A percentile compares a stretch with the other conserved stretches of the same genome.
phyloP scores from a whole-genome alignment of 2,888 invertebrate genomes.

The Lapara coniferarum region DNA sequence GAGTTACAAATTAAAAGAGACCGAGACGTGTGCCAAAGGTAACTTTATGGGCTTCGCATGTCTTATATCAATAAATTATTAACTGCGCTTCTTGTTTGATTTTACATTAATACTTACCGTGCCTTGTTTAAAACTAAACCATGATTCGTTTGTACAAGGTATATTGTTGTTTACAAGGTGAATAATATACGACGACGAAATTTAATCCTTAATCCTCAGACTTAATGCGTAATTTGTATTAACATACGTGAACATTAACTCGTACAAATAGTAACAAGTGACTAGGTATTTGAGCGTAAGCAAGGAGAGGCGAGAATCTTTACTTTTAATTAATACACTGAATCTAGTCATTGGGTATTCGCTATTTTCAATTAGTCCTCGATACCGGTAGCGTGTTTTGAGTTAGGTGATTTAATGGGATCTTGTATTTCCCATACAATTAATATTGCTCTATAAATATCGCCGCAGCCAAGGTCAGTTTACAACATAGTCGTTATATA shows the following conservation, averaged over 20 bases:
- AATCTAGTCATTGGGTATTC: conserved; percentile 67
- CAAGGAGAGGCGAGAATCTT: conserved; percentile 75
- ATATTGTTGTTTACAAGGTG: conserved; percentile 53
- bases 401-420: conserved; percentile 71
- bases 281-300: conserved; percentile 70
- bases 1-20: conserved; percentile 82
- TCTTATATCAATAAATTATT: conserved; percentile 84
- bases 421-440: conserved; percentile 65
- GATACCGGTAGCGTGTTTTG: conserved; percentile 77
- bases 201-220: conserved; percentile 65
- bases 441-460: conserved; percentile 60
- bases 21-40: conserved; percentile 80
- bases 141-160: conserved; percentile 63
- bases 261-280: conserved; percentile 60
- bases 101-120: conserved; percentile 69
- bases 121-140: conserved; percentile 67
- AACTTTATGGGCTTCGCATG: conserved; percentile 83
- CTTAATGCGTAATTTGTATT: conserved; percentile 70
- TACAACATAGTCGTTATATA: neutral
- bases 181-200: conserved; percentile 54
- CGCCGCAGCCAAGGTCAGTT: conserved; percentile 15
- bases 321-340: conserved; percentile 79
- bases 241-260: conserved; percentile 51
- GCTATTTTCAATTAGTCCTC: conserved; percentile 76
- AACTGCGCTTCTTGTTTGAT: conserved; percentile 81